phyloP scores from a whole-genome alignment of 1,140 invertebrate genomes.

The Dendrolimus kikuchii region DNA sequence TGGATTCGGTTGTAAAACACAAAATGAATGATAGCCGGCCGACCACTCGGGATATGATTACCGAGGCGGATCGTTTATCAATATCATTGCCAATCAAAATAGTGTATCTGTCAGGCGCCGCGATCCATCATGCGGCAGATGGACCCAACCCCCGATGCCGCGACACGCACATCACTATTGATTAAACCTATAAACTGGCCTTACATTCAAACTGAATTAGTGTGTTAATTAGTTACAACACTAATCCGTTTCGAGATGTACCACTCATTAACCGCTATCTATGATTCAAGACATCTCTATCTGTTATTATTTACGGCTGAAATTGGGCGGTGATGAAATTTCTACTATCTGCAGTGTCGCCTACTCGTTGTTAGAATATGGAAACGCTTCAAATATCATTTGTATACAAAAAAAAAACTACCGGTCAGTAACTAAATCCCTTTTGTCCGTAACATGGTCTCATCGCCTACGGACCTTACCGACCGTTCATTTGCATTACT shows the following conservation, averaged over 20 bases:
- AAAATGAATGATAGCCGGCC: slow-evolving; percentile 52
- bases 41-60: slow-evolving; percentile 57
- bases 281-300: neutral
- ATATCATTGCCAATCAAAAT: slow-evolving; percentile 72
- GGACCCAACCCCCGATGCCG: slow-evolving; percentile 22
- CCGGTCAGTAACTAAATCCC: too few species aligned
- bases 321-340: too few species aligned
- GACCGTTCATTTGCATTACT: too few species aligned
- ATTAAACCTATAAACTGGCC: slow-evolving; percentile 39
- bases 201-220: slow-evolving; percentile 38
- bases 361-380: too few species aligned
- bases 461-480: too few species aligned
- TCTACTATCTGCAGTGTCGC: too few species aligned
- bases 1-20: slow-evolving; percentile 44
- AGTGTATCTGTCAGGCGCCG: slow-evolving; percentile 67
- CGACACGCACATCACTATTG: slow-evolving; percentile 29
- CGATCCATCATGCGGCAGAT: slow-evolving; percentile 57
- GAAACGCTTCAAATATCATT: too few species aligned
- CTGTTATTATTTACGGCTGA: neutral
- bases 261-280: slow-evolving; percentile 18
- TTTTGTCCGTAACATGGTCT: too few species aligned
- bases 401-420: too few species aligned
- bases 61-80: slow-evolving; percentile 63
- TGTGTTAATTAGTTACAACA: slow-evolving; percentile 32
- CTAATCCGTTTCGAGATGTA: slow-evolving; percentile 39